Base-by-base conservation (phyloP, 1,140 invertebrate genomes). In the Meloidogyne exigua region DNA sequence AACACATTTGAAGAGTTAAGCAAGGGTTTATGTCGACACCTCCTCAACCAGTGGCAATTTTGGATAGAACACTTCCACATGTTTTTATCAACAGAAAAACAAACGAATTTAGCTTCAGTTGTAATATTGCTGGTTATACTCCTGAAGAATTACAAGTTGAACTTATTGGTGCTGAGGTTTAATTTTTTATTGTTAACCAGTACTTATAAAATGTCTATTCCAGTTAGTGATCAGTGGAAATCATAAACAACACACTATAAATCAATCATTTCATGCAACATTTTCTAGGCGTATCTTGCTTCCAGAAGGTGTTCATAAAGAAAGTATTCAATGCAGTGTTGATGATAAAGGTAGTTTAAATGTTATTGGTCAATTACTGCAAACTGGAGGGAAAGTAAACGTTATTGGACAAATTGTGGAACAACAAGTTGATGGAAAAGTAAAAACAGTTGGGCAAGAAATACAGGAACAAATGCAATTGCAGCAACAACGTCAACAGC, bases 81-180 rank as follows among this genome's bases (percentile, higher is more conserved):
- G 49, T 57, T 57, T 57, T 57, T 57, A 12, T 57, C 49, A 57
- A 57, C 7, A 57, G 49, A 10, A 57, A 57, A 57, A 57, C 49
- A n/a, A 57, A 57, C n/a, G 49, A 57, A 57, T 57, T 57, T 57
- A 57, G 49, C n/a, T 57, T 57, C 21, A n/a, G 49, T 57, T 57
- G 49, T 57, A 57, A n/a, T 21, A 57, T 57, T 57, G 49, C 49
- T n/a, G 49, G 49, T 0, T 57, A 57, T 57, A 57, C 18, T 57
- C n/a, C 49, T 18, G 49, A 57, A 57, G 49, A 57, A 7, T 57
- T 57, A 9, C 49, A 57, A 57, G 49, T 57, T 57, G 49, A 57
- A 57, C 49, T 57, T 57, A n/a, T 57, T 57, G 49, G 49, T n/a
- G 49, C 49, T 57, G 49, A 57, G 49, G 49, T 57, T 57, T n/a